Evolutionary conservation across 1,140 invertebrate genomes (phyloP).

Genomic region (Papilio helenus): DNA sequence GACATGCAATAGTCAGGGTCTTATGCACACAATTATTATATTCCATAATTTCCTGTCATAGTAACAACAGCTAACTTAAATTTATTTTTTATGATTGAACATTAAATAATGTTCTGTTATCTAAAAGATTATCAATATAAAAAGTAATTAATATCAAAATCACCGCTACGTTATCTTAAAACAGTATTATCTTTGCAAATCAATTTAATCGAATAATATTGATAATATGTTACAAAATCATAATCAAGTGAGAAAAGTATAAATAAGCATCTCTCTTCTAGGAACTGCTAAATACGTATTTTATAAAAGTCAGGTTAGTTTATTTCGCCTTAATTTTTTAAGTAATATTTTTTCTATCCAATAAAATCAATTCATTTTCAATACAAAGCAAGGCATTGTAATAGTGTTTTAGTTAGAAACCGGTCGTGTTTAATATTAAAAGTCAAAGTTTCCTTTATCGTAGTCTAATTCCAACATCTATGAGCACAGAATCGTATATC

Average conservation of each 20-base stretch:
- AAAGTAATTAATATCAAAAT: slow-evolving; percentile 18
- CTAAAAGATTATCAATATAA: not conserved
- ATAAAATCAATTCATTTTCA: not conserved
- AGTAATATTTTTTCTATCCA: not conserved
- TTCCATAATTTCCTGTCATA: not conserved
- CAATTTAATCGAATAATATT: slow-evolving; percentile 8
- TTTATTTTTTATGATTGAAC: not conserved
- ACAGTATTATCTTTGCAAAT: slow-evolving; percentile 18
- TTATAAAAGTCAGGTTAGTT: not conserved
- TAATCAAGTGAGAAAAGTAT: not conserved
- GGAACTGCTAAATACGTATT: slow-evolving; percentile 7
- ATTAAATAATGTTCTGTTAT: not conserved
- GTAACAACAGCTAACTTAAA: not conserved
- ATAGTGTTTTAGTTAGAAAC: not conserved
- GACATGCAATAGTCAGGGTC: not conserved
- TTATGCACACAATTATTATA: not conserved
- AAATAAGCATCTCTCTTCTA: not conserved
- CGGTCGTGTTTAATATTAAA: slow-evolving; percentile 25
- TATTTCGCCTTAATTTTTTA: not conserved
- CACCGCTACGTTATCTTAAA: not conserved
- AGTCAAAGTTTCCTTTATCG: not conserved
- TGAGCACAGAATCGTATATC: not conserved
- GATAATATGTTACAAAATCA: not conserved
- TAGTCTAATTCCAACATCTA: not conserved
- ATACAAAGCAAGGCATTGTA: not conserved